Evolutionary conservation across 2,888 invertebrate species (phyloP), one percentile per base, ranked within the genome.

Genomic region (Cerceris rybyensis): DNA sequence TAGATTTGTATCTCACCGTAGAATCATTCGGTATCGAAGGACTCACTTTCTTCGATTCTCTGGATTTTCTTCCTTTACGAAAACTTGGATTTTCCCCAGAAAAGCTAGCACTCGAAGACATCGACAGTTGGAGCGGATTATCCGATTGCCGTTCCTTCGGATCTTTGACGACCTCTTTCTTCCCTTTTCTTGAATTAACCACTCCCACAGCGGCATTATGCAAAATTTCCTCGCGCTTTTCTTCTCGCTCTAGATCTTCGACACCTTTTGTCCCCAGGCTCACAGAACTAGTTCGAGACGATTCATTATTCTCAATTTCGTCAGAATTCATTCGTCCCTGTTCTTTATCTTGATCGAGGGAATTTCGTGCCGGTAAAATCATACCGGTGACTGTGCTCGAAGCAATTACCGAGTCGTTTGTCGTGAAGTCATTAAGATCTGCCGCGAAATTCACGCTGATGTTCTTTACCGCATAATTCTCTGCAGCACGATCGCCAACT

Each of bases 271-370:
- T 13, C 39, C 4, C 6, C 11, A 7, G 42, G n/a, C 42, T 58
- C 50, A n/a, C 43, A 16, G 49, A n/a, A 5, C 39, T 14, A 28
- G 14, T 54, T 17, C 16, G 43, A 17, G 16, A 17, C 16, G 67
- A 17, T 78, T 72, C 64, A 61, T 72, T 54, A 70, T 52, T 43
- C 28, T 13, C 59, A 41, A 52, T 70, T 61, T 72, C 54, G 28
- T 42, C 49, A 28, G 2, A n/a, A 16, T 6, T 9, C 7, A 14
- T 9, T 55, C 42, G 49, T 43, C 49, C 52, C 49, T 43, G 42
- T 13, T 41, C 55, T 9, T 13, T 52, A 28, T 71, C 42, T 70
- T 52, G 68, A 60, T 46, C 52, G 64, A 76, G 0, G 16, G 17
- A 41, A 8, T 50, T 41, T 11, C 43, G 54, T 11, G 17, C 17